Percentiles rank a stretch among this genome's conserved stretches.
Conservation (phyloP, 1,140 invertebrate genomes). For the Cyclargus thomasi region DNA sequence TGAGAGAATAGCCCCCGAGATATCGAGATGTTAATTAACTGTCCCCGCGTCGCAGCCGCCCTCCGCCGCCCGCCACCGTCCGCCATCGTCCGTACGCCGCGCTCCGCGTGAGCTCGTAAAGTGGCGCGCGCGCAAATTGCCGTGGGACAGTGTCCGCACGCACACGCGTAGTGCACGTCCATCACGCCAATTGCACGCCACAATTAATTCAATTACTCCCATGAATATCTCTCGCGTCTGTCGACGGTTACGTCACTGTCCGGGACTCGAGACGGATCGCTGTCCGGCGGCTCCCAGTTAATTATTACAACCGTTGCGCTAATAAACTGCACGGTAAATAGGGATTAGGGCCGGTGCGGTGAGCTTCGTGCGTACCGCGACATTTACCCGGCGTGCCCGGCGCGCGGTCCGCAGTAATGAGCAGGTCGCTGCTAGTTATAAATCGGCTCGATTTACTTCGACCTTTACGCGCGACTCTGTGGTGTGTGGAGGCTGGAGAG, state of each 20-base stretch:
- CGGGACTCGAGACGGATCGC: constrained; percentile 3
- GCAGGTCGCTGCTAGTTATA: too few relatives aligned
- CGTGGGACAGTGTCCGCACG: not conserved
- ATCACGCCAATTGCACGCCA: not conserved
- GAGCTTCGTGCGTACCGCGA: too few relatives aligned
- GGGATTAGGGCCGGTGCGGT: too few relatives aligned
- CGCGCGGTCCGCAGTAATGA: too few relatives aligned
- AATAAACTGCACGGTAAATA: too few relatives aligned
- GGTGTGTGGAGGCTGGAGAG: too few relatives aligned
- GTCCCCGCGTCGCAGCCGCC: not conserved
- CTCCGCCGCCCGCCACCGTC: not conserved
- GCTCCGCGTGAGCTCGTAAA: not conserved
- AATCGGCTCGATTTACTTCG: too few relatives aligned
- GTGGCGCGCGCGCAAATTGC: not conserved
- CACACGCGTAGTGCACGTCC: not conserved
- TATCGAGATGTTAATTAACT: not conserved
- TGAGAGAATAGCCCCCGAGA: not conserved
- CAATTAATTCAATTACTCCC: not conserved
- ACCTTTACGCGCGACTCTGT: too few relatives aligned
- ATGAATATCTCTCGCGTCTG: not conserved
- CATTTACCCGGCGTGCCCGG: too few relatives aligned
- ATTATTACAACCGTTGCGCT: not conserved
- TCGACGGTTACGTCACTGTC: not conserved
- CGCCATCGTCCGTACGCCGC: not conserved
- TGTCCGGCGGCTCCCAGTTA: not conserved